Evolutionary conservation across 2,797 vertebrate genomes (phyloP), one percentile per base, ranked within the genome.

Genomic region (Botia kubotai): DNA sequence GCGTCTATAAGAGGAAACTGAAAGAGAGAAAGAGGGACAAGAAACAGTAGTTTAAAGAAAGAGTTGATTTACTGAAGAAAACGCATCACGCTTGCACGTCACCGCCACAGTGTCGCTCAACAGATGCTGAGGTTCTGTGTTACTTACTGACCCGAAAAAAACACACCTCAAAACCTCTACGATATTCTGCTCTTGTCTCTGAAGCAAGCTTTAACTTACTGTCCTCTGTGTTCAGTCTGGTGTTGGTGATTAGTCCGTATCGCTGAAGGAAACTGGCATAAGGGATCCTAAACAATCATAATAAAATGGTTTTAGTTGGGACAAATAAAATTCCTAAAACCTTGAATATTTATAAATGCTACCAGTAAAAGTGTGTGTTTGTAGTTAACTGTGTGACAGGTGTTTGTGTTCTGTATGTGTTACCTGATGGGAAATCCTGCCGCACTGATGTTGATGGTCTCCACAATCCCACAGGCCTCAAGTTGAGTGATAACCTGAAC

Each of bases 371-470:
- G n/a, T 26, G 23, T 26, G 68, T n/a, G 16, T 29, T 16, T 29
- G 16, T 66, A n/a, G 63, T 66, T 39, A 66, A 26, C 0, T 50
- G 23, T 21, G 8, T 16, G 46, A 16, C 68, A 43, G 21, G 26
- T 17, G 67, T 36, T 19, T 50, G 72, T 90, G 72, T 6, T 6
- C 14, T 7, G 14, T 16, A 2, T 23, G 43, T 26, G 17, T 92
- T 87, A 98, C 97, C 97, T 94, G 80, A 98, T 90, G 26, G 98
- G 97, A 90, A 98, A 99, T 29, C 98, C 98, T 0, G 97, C 97
- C 57, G 98, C 97, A 67, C 97, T 99, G 82, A 99, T 98, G 82
- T 94, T 93, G 88, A 99, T 95, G 4, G 97, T 97, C 92, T 99
- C 97, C 11, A 99, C 97, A 26, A 99, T 98, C 76, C 98, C 98